Conservation (phyloP, 2,797 vertebrate genomes). For the Bovichtus variegatus region DNA sequence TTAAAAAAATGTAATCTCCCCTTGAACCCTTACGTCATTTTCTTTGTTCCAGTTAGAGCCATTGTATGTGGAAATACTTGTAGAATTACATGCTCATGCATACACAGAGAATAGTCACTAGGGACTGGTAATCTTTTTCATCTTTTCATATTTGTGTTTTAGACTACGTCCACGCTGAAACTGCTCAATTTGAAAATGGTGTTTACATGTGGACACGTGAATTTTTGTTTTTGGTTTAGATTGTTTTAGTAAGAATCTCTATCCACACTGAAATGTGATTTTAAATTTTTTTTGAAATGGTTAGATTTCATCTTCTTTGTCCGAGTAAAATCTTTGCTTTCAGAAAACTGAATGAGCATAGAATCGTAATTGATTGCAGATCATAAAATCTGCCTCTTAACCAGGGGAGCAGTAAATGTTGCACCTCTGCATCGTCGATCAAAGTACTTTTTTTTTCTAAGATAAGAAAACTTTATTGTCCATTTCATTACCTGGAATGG, state of each 20-base stretch:
- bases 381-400: background rate
- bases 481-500: too few species aligned
- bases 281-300: too few species aligned
- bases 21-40: background rate
- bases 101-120: background rate
- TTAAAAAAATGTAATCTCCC: too few species aligned
- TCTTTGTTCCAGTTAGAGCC: constrained; percentile 2
- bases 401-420: background rate
- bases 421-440: background rate
- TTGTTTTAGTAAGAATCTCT: background rate
- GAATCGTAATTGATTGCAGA: background rate
- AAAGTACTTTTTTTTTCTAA: too few species aligned
- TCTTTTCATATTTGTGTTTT: constrained; percentile 7
- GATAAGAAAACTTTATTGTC: too few species aligned
- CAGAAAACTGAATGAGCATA: background rate
- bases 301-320: background rate
- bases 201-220: background rate
- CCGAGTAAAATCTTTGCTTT: background rate
- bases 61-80: constrained; percentile 8
- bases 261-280: background rate
- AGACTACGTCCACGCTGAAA: background rate
- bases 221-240: background rate
- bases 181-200: background rate
- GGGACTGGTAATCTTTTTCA: background rate
- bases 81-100: background rate